These are phyloP conservation scores for Oreochromis tanganicae DNA, from an alignment of 2,113 vertebrate genomes.

Conservation along the genomic window DNA sequence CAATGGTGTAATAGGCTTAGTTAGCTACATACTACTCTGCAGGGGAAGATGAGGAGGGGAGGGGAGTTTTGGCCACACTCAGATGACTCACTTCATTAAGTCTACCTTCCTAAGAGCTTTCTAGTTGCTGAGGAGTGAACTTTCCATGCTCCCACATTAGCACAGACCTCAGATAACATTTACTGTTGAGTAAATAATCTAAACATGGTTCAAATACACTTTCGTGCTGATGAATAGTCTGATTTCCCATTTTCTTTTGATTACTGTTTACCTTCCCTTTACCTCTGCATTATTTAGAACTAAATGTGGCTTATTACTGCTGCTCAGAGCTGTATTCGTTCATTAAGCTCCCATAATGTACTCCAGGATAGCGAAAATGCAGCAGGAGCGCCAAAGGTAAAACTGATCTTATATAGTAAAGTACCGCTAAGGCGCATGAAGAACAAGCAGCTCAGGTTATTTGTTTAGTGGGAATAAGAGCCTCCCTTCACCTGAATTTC, in stretches of 20 bases:
- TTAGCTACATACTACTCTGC: slow-evolving; percentile 34
- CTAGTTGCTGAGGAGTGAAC: slow-evolving; percentile 34
- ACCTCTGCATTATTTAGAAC: background rate
- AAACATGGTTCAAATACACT: background rate
- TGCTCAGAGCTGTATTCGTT: background rate
- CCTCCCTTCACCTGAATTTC: slow-evolving; percentile 9
- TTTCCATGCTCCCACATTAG: slow-evolving; percentile 23
- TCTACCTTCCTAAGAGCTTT: slow-evolving; percentile 43
- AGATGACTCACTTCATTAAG: slow-evolving; percentile 62
- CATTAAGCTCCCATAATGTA: background rate
- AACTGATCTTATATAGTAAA: background rate
- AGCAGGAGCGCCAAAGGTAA: background rate
- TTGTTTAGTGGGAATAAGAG: background rate
- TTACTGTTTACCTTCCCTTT: background rate
- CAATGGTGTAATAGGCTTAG: slow-evolving; percentile 55
- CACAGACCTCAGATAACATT: background rate
- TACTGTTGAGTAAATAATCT: background rate
- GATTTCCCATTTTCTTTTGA: background rate
- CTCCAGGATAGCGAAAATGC: background rate
- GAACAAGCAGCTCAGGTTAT: background rate
- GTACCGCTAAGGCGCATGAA: background rate
- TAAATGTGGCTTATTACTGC: background rate
- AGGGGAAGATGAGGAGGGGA: background rate
- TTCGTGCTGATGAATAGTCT: background rate
- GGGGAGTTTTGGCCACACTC: slow-evolving; percentile 15